phyloP scores from a whole-genome alignment of 1,140 invertebrate genomes.

The Penaeus japonicus region DNA sequence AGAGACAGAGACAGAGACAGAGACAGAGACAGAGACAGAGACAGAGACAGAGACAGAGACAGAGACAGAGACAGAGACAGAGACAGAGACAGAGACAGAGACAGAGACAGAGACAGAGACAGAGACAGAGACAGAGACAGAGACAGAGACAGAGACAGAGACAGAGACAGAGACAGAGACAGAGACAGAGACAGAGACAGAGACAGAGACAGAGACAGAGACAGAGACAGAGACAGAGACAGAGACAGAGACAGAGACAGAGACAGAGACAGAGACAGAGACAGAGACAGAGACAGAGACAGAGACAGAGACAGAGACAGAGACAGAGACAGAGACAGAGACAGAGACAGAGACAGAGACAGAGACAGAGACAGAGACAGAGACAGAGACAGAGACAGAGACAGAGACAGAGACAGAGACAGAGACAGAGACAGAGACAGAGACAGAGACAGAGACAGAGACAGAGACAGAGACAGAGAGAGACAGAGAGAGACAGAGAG shows the following conservation, averaged over 20 bases:
- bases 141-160: neutral
- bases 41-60: too few relatives aligned
- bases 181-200: neutral
- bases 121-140: neutral
- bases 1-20: neutral
- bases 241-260: neutral
- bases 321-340: neutral
- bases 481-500: neutral
- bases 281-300: neutral
- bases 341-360: neutral
- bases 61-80: neutral
- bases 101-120: neutral
- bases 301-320: constrained; percentile 4
- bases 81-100: neutral
- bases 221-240: neutral
- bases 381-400: neutral
- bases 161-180: neutral
- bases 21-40: neutral
- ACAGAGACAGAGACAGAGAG: constrained; percentile 17
- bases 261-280: neutral
- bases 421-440: constrained; percentile 24
- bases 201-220: neutral
- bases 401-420: neutral
- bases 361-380: neutral
- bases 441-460: constrained; percentile 6